Evolutionary conservation across 2,113 vertebrate genomes (phyloP), one percentile per base, ranked within the genome.

Genomic region (Tretioscincus oriximinensis): DNA sequence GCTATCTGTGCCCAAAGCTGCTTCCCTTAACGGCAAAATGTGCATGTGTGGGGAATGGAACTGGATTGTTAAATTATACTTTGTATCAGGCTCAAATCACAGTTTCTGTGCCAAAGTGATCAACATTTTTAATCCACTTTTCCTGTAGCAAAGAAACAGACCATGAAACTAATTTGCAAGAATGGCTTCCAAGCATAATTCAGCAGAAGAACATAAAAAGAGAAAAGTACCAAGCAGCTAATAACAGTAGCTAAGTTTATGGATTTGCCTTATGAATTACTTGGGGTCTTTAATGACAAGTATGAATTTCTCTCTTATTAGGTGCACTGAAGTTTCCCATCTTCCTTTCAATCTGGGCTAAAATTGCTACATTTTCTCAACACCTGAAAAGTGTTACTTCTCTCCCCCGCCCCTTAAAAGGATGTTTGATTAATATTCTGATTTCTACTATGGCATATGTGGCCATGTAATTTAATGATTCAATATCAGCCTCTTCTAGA

Each of bases 151-250:
- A 78, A 82, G 90, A 92, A 92, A 81, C 89, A 90, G 90, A 90
- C 91, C 91, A 86, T 91, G 90, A 91, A 93, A 91, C 89, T 92
- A 88, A 93, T 91, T 91, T 88, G 81, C 84, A 88, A 84, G 86
- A 84, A 84, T 90, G 84, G 79, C 69, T 88, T 51, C 82, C 63
- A 81, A 85, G 81, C 82, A 79, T 71, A 84, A 87, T 89, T 88
- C 87, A 77, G 73, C 76, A 76, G 81, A 86, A 85, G 79, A 92
- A 72, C 76, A 74, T 22, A 76, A 70, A 54, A 74, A 85, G 78
- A 45, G 45, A 58, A 63, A 87, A 28, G 22, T 76, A 49, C 54
- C 3, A 6, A 49, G 54, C 3, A 6, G 65, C 85, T 85, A 49
- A 66, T 61, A 77, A 73, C 66, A 78, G 10, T 75, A 79, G 49